Conservation (phyloP, 1,140 invertebrate genomes). For the Pemphigus obesinymphae region DNA sequence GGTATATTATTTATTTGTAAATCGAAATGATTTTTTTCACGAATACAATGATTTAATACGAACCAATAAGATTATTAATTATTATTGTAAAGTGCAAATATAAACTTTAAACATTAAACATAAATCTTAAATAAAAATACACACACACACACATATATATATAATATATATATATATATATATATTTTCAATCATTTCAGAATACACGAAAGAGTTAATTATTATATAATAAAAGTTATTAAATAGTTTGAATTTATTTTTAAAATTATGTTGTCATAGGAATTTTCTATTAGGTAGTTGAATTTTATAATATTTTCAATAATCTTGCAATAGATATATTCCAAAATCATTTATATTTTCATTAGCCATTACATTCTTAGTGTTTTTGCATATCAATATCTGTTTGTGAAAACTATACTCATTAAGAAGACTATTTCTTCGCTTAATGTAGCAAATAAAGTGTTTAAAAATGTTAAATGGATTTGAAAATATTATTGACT, state of each 20-base stretch:
- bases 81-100: too few species aligned
- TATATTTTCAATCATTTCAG: too few species aligned
- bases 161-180: too few species aligned
- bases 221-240: too few species aligned
- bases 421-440: neutral
- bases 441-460: neutral
- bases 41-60: too few species aligned
- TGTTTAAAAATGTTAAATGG: neutral
- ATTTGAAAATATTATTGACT: neutral
- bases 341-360: neutral
- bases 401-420: neutral
- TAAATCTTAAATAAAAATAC: too few species aligned
- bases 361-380: neutral
- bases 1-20: too few species aligned
- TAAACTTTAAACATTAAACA: too few species aligned
- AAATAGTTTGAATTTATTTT: neutral
- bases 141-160: too few species aligned
- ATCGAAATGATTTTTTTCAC: too few species aligned
- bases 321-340: neutral
- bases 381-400: neutral
- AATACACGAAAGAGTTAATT: too few species aligned
- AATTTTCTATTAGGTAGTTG: neutral
- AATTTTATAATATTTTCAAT: neutral
- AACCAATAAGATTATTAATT: too few species aligned
- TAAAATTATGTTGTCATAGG: neutral